phyloP scores from a whole-genome alignment of 2,797 vertebrate species.

The Lophotriccus pileatus region DNA sequence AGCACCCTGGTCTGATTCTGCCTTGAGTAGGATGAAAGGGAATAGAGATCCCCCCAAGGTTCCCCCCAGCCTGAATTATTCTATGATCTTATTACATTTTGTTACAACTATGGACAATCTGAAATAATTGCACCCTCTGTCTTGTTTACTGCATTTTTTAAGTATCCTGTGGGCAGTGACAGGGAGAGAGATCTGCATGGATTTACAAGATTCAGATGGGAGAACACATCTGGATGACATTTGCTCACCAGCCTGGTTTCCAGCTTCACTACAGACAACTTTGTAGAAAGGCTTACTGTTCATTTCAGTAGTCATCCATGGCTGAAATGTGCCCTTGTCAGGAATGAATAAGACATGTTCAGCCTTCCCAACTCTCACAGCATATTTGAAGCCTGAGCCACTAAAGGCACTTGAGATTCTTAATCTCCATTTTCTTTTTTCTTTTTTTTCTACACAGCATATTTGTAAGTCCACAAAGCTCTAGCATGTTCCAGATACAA shows the following conservation, averaged over 20 bases:
- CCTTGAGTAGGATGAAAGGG: not conserved
- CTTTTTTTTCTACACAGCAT: not conserved
- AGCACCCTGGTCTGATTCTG: not conserved
- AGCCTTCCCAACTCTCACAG: not conserved
- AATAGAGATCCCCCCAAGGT: not conserved
- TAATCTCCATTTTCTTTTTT: not conserved
- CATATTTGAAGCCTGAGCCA: not conserved
- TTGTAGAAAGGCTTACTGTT: not conserved
- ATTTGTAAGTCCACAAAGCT: not conserved
- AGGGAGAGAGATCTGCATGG: not conserved
- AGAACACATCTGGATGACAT: not conserved
- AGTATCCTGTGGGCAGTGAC: not conserved
- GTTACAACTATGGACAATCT: not conserved
- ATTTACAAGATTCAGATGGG: not conserved
- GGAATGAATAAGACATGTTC: not conserved
- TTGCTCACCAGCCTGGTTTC: not conserved
- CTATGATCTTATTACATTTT: not conserved
- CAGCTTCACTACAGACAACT: not conserved
- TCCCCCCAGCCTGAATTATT: not conserved
- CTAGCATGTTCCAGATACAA: not conserved
- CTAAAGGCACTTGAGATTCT: not conserved
- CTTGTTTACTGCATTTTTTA: not conserved
- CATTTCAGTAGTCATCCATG: not conserved
- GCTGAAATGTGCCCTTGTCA: not conserved
- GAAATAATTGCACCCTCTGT: not conserved